phyloP scores from a whole-genome alignment of 2,888 invertebrate species.

The Imbricaverruca yamaguchii region DNA sequence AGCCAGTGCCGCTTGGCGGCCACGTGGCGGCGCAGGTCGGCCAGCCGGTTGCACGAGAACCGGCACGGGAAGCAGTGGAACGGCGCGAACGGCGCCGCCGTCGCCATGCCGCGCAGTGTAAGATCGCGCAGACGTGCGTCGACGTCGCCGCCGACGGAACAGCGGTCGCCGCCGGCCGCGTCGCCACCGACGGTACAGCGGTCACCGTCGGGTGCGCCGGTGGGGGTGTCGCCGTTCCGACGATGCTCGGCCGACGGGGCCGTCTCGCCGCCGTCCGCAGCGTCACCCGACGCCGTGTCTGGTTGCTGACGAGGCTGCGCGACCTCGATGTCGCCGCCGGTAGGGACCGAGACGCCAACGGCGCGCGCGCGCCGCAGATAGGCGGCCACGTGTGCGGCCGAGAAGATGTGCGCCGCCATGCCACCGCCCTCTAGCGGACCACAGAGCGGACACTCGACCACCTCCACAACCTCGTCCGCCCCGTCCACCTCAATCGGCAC shows the following conservation, averaged over 20 bases:
- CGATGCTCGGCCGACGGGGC: no score
- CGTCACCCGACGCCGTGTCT: no score
- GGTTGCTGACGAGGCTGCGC: no score
- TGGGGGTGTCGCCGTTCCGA: no score
- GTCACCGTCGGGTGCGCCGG: no score
- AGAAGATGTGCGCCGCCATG: neutral
- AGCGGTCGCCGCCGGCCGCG: no score
- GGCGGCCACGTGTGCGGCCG: neutral
- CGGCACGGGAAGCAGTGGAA: constrained; percentile 78
- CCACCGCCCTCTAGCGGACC: neutral
- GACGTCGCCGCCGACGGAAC: neutral
- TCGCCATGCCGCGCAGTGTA: neutral
- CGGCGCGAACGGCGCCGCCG: constrained; percentile 48
- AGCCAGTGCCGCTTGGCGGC: constrained; percentile 19
- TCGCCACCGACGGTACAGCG: no score
- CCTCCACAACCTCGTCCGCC: neutral
- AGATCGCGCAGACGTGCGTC: neutral
- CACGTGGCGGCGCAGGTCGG: constrained; percentile 53
- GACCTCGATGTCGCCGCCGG: neutral
- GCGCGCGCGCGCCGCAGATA: neutral
- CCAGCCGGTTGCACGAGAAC: constrained; percentile 67
- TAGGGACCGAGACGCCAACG: neutral
- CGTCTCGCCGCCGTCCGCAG: no score
- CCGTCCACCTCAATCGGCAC: neutral
- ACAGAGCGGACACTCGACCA: neutral